phyloP scores from a whole-genome alignment of 2,888 invertebrate genomes.

The Cephalotes varians region DNA sequence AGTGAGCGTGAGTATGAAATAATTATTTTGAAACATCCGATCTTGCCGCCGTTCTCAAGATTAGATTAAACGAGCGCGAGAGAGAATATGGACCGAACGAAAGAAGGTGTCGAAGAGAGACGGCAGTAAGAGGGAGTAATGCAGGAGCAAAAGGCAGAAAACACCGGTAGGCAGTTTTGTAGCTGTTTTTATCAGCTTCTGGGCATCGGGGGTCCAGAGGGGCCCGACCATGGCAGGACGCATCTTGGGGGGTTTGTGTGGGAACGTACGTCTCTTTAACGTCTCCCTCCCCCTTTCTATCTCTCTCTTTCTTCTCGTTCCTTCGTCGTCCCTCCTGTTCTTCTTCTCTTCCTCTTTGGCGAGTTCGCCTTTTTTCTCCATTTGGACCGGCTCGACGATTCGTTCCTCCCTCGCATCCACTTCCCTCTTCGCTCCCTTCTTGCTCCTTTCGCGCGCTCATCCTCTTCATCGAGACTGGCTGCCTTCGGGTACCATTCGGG shows the following conservation, averaged over 20 bases:
- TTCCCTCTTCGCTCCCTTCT: slow-evolving; percentile 49
- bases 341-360: slow-evolving; percentile 64
- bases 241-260: slow-evolving; percentile 86
- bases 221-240: slow-evolving; percentile 82
- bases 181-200: slow-evolving; percentile 86
- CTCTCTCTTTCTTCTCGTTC: slow-evolving; percentile 59
- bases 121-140: slow-evolving; percentile 68
- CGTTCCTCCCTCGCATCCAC: slow-evolving; percentile 65
- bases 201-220: slow-evolving; percentile 84
- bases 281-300: slow-evolving; percentile 69
- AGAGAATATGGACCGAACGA: slow-evolving; percentile 46
- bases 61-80: slow-evolving; percentile 59
- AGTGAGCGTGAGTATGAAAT: neutral
- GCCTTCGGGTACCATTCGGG: slow-evolving; percentile 80
- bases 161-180: slow-evolving; percentile 83
- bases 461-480: slow-evolving; percentile 61
- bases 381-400: slow-evolving; percentile 70
- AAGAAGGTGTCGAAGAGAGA: slow-evolving; percentile 62
- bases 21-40: neutral
- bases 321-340: slow-evolving; percentile 14
- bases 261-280: slow-evolving; percentile 86
- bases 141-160: slow-evolving; percentile 78
- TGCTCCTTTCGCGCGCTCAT: slow-evolving; percentile 57
- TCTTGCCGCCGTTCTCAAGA: neutral
- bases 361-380: slow-evolving; percentile 63